These are phyloP conservation scores for Coenobita brevimanus DNA, from an alignment of 1,140 invertebrate species.

Conservation along the genomic window DNA sequence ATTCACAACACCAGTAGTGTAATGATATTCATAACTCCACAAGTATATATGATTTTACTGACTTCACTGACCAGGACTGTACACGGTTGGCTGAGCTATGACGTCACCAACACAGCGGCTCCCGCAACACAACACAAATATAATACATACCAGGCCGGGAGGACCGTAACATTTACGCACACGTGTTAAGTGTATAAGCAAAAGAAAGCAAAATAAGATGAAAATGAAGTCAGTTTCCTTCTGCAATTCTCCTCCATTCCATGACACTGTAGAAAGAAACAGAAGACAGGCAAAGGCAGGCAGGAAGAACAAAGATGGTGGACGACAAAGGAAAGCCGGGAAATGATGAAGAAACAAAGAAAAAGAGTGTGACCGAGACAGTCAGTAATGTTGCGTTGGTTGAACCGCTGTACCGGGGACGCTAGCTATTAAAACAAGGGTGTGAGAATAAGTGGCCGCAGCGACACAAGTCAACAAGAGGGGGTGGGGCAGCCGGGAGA, in stretches of 20 bases:
- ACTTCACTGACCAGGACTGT: too few species aligned
- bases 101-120: slow-evolving; percentile 57
- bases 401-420: slow-evolving; percentile 12
- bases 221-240: too few species aligned
- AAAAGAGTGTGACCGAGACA: not conserved
- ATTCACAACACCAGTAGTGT: too few species aligned
- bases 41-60: too few species aligned
- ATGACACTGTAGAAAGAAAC: too few species aligned
- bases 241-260: too few species aligned
- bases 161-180: not conserved
- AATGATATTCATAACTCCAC: too few species aligned
- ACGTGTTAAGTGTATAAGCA: not conserved
- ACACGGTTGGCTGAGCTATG: not conserved
- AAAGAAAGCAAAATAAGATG: too few species aligned
- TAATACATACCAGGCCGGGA: not conserved
- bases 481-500: not conserved
- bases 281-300: too few species aligned
- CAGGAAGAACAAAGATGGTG: not conserved
- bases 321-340: not conserved
- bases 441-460: not conserved
- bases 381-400: not conserved
- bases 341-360: not conserved
- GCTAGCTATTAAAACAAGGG: not conserved
- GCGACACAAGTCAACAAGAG: not conserved
- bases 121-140: slow-evolving; percentile 41